Percentiles rank a stretch among this genome's conserved stretches.
Conservation (phyloP, 2,888 invertebrate species). For the Hypercompe scribonia region DNA sequence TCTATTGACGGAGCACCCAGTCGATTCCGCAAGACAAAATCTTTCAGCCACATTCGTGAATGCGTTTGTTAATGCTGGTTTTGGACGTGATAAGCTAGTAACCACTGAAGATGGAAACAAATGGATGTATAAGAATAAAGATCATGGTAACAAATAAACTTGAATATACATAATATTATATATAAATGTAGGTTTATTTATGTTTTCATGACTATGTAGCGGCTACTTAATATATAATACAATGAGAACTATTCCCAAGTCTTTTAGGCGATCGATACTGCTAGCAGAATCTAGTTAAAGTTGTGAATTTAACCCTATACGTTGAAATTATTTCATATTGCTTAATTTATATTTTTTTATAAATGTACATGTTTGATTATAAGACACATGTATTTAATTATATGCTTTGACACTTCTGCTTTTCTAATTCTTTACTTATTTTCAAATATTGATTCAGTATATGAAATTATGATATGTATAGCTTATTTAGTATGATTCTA, state of each 20-base stretch:
- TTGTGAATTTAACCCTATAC: too few relatives aligned
- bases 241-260: too few relatives aligned
- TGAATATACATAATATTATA: not conserved
- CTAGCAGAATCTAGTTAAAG: not conserved
- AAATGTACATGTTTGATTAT: too few relatives aligned
- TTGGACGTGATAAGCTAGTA: constrained; percentile 97
- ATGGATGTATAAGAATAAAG: constrained; percentile 99
- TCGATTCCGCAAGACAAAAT: constrained; percentile 98
- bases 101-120: constrained; percentile 94
- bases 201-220: too few relatives aligned
- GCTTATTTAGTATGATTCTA: not conserved
- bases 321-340: too few relatives aligned
- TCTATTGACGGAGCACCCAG: constrained; percentile 90
- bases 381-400: too few relatives aligned
- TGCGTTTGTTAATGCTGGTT: constrained; percentile 99
- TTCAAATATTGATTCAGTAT: not conserved
- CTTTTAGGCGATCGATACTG: too few relatives aligned
- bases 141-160: constrained; percentile 88
- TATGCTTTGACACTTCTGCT: not conserved
- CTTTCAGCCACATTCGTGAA: constrained; percentile 99
- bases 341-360: too few relatives aligned
- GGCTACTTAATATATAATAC: too few relatives aligned
- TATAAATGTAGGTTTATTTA: too few relatives aligned
- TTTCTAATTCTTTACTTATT: not conserved
- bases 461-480: not conserved